Evolutionary conservation across 2,888 invertebrate species (phyloP).

Genomic region (Melanostoma mellinum): DNA sequence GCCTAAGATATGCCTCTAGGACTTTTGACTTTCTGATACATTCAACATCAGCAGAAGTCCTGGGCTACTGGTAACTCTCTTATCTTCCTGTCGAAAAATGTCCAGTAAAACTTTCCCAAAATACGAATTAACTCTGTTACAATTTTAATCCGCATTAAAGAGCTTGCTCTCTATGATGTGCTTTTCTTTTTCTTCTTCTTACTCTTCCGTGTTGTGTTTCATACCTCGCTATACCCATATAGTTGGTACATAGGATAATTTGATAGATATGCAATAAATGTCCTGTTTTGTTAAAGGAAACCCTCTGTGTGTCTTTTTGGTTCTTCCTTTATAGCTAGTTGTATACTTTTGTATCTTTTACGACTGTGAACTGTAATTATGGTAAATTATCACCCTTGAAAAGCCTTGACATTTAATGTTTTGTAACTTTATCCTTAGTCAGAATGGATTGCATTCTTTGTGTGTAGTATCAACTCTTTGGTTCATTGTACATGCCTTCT

Average conservation of each 20-base stretch:
- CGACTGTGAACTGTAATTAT: slow-evolving; percentile 63
- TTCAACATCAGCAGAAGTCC: slow-evolving; percentile 53
- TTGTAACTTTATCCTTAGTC: slow-evolving; percentile 58
- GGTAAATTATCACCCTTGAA: slow-evolving; percentile 67
- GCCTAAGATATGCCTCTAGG: slow-evolving; percentile 66
- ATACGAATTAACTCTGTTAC: slow-evolving; percentile 66
- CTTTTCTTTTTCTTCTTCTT: too few relatives aligned
- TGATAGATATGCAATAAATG: slow-evolving; percentile 70
- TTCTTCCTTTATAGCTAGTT: neutral
- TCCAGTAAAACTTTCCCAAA: slow-evolving; percentile 44
- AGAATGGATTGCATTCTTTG: slow-evolving; percentile 51
- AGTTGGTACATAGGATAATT: slow-evolving; percentile 33
- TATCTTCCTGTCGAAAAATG: slow-evolving; percentile 45
- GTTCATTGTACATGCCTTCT: slow-evolving; percentile 35
- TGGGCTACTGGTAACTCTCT: slow-evolving; percentile 24
- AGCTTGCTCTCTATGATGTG: neutral
- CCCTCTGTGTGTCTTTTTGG: neutral
- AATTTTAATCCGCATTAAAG: slow-evolving; percentile 67
- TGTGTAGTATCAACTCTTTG: neutral
- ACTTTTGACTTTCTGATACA: slow-evolving; percentile 68
- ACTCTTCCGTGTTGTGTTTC: slow-evolving; percentile 17
- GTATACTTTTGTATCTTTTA: slow-evolving; percentile 28
- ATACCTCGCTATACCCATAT: slow-evolving; percentile 26
- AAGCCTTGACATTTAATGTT: slow-evolving; percentile 66
- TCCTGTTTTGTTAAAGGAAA: slow-evolving; percentile 40